A percentile compares a stretch with the other conserved stretches of the same genome.
Evolutionary conservation across 2,113 vertebrate species (phyloP).

Genomic region (Seriola rivoliana): DNA sequence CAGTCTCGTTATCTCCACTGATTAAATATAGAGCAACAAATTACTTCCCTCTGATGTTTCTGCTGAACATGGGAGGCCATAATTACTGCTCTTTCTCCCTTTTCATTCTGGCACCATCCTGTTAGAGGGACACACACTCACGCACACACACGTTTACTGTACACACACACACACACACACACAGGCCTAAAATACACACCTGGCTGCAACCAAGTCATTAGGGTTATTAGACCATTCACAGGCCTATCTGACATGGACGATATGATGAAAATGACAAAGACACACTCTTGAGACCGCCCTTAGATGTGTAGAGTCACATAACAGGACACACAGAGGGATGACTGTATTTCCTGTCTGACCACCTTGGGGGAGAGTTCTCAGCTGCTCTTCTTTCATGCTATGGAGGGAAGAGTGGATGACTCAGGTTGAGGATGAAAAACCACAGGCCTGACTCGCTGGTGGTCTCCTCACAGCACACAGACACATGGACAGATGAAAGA

Average conservation of each 20-base stretch:
- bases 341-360: slow-evolving; percentile 70
- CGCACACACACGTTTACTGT: slow-evolving; percentile 31
- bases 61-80: slow-evolving; percentile 78
- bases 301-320: slow-evolving; percentile 47
- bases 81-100: slow-evolving; percentile 77
- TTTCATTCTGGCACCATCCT: slow-evolving; percentile 67
- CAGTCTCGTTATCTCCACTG: slow-evolving; percentile 78
- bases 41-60: slow-evolving; percentile 82
- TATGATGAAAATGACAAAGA: slow-evolving; percentile 43
- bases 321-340: slow-evolving; percentile 48
- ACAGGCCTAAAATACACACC: slow-evolving; percentile 41
- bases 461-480: slow-evolving; percentile 50
- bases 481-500: slow-evolving; percentile 73
- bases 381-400: slow-evolving; percentile 66
- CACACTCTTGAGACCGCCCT: slow-evolving; percentile 31
- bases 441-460: slow-evolving; percentile 34
- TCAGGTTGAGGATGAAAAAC: slow-evolving; percentile 63
- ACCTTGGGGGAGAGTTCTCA: slow-evolving; percentile 56
- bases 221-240: slow-evolving; percentile 53
- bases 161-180: not conserved
- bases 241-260: slow-evolving; percentile 42
- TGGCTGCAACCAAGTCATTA: slow-evolving; percentile 50
- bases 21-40: slow-evolving; percentile 85
- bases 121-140: slow-evolving; percentile 40
- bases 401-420: slow-evolving; percentile 68